A percentile compares a stretch with the other conserved stretches of the same genome.
Evolutionary conservation across 2,888 invertebrate genomes (phyloP).

Genomic region (Zygothrica quintamaculata): DNA sequence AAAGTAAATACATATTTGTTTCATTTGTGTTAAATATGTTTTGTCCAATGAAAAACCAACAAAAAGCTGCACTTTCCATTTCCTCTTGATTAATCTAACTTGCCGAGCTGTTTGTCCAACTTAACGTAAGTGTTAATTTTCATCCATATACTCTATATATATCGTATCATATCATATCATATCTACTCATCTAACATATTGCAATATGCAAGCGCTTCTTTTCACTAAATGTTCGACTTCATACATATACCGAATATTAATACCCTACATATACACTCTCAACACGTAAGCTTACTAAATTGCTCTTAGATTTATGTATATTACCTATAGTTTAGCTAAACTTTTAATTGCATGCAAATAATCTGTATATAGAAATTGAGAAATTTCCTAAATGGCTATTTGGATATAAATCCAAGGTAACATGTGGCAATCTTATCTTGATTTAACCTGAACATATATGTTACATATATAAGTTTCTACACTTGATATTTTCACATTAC

Average conservation of each 20-base stretch:
- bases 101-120: slow-evolving; percentile 51
- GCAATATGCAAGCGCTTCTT: slow-evolving; percentile 19
- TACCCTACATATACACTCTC: slow-evolving; percentile 24
- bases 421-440: no score
- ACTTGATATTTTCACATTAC: no score
- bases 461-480: no score
- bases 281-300: slow-evolving; percentile 40
- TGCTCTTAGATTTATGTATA: no score
- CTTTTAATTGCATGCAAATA: no score
- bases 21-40: slow-evolving; percentile 20
- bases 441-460: no score
- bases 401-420: no score
- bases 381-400: no score
- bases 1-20: slow-evolving; percentile 23
- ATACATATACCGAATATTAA: slow-evolving; percentile 23
- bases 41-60: slow-evolving; percentile 52
- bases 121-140: slow-evolving; percentile 67
- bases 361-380: no score
- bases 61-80: slow-evolving; percentile 52
- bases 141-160: slow-evolving; percentile 19
- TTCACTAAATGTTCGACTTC: slow-evolving; percentile 25
- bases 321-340: no score
- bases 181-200: slow-evolving; percentile 15
- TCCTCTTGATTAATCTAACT: slow-evolving; percentile 41
- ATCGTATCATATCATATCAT: no score